phyloP scores from a whole-genome alignment of 64 coral and sea anemone genomes.

The Pocillopora verrucosa region DNA sequence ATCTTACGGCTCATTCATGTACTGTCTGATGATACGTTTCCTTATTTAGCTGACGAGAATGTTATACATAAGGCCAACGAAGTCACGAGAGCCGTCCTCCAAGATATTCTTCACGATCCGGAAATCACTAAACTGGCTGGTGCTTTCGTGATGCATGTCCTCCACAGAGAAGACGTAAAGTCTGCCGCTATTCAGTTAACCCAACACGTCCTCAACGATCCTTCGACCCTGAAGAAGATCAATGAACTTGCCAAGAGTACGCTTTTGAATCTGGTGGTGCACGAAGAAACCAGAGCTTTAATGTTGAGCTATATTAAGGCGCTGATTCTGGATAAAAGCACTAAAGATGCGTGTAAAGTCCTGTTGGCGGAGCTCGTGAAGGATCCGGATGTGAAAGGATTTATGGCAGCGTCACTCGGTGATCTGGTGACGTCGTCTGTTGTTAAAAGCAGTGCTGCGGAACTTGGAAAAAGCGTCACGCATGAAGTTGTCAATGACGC shows the following conservation, averaged over 20 bases:
- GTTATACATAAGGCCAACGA: slow-evolving; percentile 92
- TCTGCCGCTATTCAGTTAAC: slow-evolving; percentile 51
- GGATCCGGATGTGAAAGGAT: slow-evolving; percentile 69
- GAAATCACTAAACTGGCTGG: slow-evolving; percentile 83
- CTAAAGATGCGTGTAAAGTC: slow-evolving; percentile 58
- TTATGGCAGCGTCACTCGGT: slow-evolving; percentile 70
- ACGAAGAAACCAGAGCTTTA: slow-evolving; percentile 31
- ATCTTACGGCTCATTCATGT: not conserved
- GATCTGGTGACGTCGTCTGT: slow-evolving; percentile 81
- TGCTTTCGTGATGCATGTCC: slow-evolving; percentile 80
- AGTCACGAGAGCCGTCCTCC: slow-evolving; percentile 84
- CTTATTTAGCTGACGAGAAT: slow-evolving; percentile 82
- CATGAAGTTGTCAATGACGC: slow-evolving; percentile 83
- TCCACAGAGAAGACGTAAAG: slow-evolving; percentile 73
- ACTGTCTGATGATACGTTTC: not conserved
- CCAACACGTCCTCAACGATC: slow-evolving; percentile 71
- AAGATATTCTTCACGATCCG: slow-evolving; percentile 80
- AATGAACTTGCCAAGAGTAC: slow-evolving; percentile 67
- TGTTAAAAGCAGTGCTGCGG: slow-evolving; percentile 87
- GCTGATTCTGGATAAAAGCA: slow-evolving; percentile 77
- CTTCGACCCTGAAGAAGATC: slow-evolving; percentile 61
- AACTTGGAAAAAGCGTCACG: slow-evolving; percentile 83
- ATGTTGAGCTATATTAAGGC: slow-evolving; percentile 63
- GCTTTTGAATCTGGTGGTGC: slow-evolving; percentile 48
- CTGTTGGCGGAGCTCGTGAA: slow-evolving; percentile 62